Evolutionary conservation across 1,140 invertebrate species (phyloP), one percentile per base, ranked within the genome.

Genomic region (Drusus annulatus): DNA sequence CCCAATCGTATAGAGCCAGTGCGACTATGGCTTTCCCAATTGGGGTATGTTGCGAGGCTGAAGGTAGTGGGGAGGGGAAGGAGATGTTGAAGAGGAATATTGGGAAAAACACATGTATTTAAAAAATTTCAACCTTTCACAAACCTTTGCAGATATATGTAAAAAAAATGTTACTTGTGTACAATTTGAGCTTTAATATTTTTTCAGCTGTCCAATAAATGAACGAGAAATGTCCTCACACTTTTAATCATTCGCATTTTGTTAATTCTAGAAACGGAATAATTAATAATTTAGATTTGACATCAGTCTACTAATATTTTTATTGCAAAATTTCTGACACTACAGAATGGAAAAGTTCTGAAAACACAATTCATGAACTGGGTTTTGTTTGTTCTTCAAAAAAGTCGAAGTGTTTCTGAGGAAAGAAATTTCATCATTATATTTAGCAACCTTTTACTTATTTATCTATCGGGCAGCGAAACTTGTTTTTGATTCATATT

Each of bases 341-440:
- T 52, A 71, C 68, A 52, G 25, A 71, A 71, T 3, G 68, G 68
- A 71, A 52, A 71, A 52, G 13, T 71, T 71, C 21, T 51, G 8
- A 21, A 51, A 71, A 71, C 45, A 71, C 68, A 71, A 51, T 71
- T 71, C 68, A 71, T 71, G 51, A 25, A 52, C 68, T 71, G 15
- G 2, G 16, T 16, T 31, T 71, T 36, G 25, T 28, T 28, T 28
- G 25, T 28, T 28, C 25, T 2, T 7, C 31, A 36, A 7, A 36
- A 7, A n/a, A 36, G 2, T 16, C 0, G 62, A 13, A 31, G 23
- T 7, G 19, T 21, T 3, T n/a, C 60, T 13, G 60, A 58, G 60
- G 5, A 25, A 63, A 31, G 6, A 25, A 25, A 63, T 63, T 65
- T 31, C 21, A 16, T 31, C 28, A 65, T 65, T 65, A 21, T 23